Conservation (phyloP, 2,113 vertebrate genomes). For the Trochalopteron elliotii region DNA sequence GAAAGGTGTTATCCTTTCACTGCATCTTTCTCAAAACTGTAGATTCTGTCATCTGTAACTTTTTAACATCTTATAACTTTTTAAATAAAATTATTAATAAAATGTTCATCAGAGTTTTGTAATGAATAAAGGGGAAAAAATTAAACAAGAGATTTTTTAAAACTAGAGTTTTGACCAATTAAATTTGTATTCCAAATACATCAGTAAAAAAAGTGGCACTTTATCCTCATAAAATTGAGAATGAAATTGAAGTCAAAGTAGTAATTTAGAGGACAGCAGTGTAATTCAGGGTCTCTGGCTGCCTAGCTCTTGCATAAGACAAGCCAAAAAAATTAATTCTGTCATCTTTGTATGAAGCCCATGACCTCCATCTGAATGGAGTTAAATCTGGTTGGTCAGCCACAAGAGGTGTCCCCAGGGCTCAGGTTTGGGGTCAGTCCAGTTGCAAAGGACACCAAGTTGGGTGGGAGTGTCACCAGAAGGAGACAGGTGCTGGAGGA, state of each 20-base stretch:
- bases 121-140: not conserved
- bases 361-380: not conserved
- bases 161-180: not conserved
- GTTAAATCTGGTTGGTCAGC: too few species aligned
- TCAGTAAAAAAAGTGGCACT: accelerated
- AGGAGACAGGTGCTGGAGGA: not conserved
- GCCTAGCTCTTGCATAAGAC: not conserved
- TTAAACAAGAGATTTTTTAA: not conserved
- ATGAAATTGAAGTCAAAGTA: not conserved
- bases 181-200: not conserved
- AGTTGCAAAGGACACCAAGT: not conserved
- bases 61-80: too few species aligned
- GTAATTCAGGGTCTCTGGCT: not conserved
- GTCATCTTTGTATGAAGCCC: not conserved
- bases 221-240: not conserved
- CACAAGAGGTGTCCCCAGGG: not conserved
- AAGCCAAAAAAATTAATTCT: not conserved
- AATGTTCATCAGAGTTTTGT: not conserved
- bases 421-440: not conserved
- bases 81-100: not conserved
- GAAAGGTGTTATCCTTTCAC: too few species aligned
- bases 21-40: not conserved
- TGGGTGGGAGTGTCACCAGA: not conserved
- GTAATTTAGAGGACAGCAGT: not conserved
- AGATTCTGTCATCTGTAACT: not conserved